Conservation (phyloP, 2,888 invertebrate genomes). For the Zaprionus lineosus region DNA sequence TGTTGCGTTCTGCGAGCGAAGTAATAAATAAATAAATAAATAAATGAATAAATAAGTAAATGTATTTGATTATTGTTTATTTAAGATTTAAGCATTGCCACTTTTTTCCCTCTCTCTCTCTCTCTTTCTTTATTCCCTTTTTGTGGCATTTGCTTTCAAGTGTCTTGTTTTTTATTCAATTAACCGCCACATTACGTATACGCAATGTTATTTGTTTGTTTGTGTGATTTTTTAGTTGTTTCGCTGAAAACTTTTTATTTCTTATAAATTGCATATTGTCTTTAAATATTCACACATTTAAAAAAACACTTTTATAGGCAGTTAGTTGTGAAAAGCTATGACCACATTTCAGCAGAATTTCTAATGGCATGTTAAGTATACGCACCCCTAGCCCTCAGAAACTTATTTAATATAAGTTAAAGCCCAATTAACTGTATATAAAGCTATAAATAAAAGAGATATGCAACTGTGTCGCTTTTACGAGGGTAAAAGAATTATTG, state of each 20-base stretch:
- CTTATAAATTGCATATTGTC: conserved; percentile 19
- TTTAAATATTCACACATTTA: conserved; percentile 40
- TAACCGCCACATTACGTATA: conserved; percentile 53
- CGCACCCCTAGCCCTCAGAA: too few relatives aligned
- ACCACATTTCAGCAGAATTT: too few relatives aligned
- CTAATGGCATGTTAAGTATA: conserved; percentile 53
- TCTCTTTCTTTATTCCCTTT: conserved; percentile 18
- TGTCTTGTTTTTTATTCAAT: conserved; percentile 50
- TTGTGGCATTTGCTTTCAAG: conserved; percentile 8
- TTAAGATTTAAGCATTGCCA: conserved; percentile 9
- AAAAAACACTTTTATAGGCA: too few relatives aligned
- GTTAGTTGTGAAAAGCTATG: too few relatives aligned
- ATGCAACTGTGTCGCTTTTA: too few relatives aligned
- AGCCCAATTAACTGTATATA: too few relatives aligned
- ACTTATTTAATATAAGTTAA: too few relatives aligned
- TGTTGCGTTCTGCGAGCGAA: conserved; percentile 49
- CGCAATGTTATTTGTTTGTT: conserved; percentile 26
- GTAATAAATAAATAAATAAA: conserved; percentile 17
- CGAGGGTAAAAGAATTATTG: too few relatives aligned
- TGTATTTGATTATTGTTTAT: too few relatives aligned
- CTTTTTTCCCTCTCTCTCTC: conserved; percentile 16
- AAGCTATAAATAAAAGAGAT: too few relatives aligned
- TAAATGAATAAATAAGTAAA: conserved; percentile 21
- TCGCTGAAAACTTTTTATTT: not conserved
- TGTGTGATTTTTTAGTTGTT: not conserved